A percentile compares a stretch with the other conserved stretches of the same genome.
These are phyloP conservation scores for Nematostella vectensis DNA, from an alignment of 92 coral and sea anemone genomes.

Conservation along the genomic window DNA sequence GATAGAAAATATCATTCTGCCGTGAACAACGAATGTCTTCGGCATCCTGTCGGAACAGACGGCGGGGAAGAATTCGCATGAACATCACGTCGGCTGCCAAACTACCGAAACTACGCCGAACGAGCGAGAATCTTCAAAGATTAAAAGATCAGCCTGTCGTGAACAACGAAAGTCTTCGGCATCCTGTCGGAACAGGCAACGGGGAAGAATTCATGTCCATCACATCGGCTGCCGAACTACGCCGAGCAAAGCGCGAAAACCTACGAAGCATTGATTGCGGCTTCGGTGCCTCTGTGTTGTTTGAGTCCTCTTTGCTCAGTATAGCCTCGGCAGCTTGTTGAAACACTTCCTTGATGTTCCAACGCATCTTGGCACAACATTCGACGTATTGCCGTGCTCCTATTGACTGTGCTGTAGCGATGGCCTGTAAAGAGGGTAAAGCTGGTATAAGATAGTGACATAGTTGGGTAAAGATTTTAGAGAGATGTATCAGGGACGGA, in stretches of 20 bases:
- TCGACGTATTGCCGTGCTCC: slow-evolving; percentile 83
- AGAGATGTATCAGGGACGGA: too few relatives aligned
- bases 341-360: slow-evolving; percentile 90
- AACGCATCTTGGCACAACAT: slow-evolving; percentile 94
- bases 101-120: not conserved
- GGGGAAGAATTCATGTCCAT: slow-evolving; percentile 32
- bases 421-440: slow-evolving; percentile 36
- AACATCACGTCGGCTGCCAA: not conserved
- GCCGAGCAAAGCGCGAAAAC: slow-evolving; percentile 77
- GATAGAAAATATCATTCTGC: slow-evolving; percentile 20
- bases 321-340: slow-evolving; percentile 91
- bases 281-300: slow-evolving; percentile 41
- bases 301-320: slow-evolving; percentile 48
- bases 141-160: slow-evolving; percentile 26
- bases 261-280: slow-evolving; percentile 70
- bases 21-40: slow-evolving; percentile 60
- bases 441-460: not conserved
- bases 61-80: too few relatives aligned
- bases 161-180: slow-evolving; percentile 65
- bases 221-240: slow-evolving; percentile 66
- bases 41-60: too few relatives aligned
- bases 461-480: too few relatives aligned
- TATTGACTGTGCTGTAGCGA: slow-evolving; percentile 57
- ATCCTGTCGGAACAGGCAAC: slow-evolving; percentile 20
- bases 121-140: not conserved